A percentile compares a stretch with the other conserved stretches of the same genome.
These are phyloP conservation scores for Nematostella vectensis DNA, from an alignment of 92 coral and sea anemone species.

Conservation along the genomic window DNA sequence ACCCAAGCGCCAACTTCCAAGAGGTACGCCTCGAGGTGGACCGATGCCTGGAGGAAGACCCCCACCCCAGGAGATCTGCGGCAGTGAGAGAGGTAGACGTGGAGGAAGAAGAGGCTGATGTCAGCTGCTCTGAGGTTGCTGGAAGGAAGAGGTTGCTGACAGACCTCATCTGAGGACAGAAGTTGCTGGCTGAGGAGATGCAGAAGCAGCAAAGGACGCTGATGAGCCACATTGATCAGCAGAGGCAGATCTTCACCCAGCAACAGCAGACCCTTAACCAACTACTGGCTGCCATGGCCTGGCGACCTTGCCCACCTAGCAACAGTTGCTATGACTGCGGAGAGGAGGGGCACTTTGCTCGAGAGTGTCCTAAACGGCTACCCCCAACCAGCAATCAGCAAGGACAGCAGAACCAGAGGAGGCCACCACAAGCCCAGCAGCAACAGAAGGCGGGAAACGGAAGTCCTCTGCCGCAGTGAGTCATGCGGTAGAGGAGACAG, in stretches of 20 bases:
- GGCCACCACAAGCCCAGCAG: too few species aligned
- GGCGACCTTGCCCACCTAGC: conserved; percentile 1
- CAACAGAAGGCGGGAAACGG: conserved; percentile 13
- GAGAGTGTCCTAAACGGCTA: conserved; percentile 2
- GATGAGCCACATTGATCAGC: neutral
- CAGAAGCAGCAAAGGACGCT: conserved; percentile 7
- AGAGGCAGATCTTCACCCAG: neutral
- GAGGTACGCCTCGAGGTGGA: conserved; percentile 18
- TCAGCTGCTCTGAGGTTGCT: neutral
- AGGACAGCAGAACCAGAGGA: too few species aligned
- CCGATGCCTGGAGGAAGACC: conserved; percentile 10
- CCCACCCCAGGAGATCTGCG: neutral
- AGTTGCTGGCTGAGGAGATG: conserved; percentile 13
- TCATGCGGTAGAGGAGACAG: conserved; percentile 21
- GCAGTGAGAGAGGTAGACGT: neutral
- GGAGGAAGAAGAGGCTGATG: conserved; percentile 1
- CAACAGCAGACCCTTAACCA: neutral
- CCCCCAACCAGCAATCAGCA: too few species aligned
- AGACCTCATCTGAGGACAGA: conserved; percentile 24
- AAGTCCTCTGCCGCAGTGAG: conserved; percentile 26
- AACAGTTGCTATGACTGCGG: conserved; percentile 38
- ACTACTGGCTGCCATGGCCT: conserved; percentile 8
- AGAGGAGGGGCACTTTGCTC: neutral
- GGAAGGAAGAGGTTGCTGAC: conserved; percentile 5
- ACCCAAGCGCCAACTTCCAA: conserved; percentile 7